phyloP scores from a whole-genome alignment of 2,797 vertebrate genomes.

The Neosilurus mollespiculum region DNA sequence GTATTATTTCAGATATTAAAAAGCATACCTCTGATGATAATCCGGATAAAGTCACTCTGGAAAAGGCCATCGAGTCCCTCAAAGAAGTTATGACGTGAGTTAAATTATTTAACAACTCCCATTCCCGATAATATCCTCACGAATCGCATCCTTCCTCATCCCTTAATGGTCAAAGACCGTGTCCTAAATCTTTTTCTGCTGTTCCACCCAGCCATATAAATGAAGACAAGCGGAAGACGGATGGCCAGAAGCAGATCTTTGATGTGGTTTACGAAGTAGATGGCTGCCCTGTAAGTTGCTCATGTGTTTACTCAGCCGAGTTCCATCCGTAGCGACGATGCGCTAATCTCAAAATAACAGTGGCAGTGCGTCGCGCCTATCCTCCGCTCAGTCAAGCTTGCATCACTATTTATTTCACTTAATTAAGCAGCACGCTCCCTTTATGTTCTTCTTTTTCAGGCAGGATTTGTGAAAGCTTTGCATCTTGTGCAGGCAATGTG shows the following conservation, averaged over 20 bases:
- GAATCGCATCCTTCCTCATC: background rate
- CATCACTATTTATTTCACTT: constrained; percentile 44
- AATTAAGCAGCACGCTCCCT: constrained; percentile 37
- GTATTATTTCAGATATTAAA: constrained; percentile 83
- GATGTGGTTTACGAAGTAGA: constrained; percentile 98
- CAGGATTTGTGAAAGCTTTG: constrained; percentile 35
- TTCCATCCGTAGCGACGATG: constrained; percentile 27
- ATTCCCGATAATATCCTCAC: background rate
- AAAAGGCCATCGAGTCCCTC: constrained; percentile 92
- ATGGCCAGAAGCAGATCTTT: constrained; percentile 97
- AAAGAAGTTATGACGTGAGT: constrained; percentile 99
- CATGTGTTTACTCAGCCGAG: constrained; percentile 33
- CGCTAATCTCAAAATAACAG: constrained; percentile 42
- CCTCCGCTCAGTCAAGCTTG: constrained; percentile 32
- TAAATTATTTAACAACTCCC: background rate
- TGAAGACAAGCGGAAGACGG: constrained; percentile 98
- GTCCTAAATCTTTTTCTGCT: constrained; percentile 5
- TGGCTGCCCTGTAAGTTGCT: constrained; percentile 90
- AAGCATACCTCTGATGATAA: constrained; percentile 95
- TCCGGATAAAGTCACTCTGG: constrained; percentile 91
- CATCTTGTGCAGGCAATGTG: constrained; percentile 18
- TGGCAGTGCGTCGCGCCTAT: background rate
- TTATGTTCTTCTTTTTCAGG: constrained; percentile 26
- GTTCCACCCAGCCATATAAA: constrained; percentile 86
- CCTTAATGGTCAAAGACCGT: background rate